Base-by-base conservation (phyloP, 1,140 invertebrate species). In the Palaemon carinicauda region DNA sequence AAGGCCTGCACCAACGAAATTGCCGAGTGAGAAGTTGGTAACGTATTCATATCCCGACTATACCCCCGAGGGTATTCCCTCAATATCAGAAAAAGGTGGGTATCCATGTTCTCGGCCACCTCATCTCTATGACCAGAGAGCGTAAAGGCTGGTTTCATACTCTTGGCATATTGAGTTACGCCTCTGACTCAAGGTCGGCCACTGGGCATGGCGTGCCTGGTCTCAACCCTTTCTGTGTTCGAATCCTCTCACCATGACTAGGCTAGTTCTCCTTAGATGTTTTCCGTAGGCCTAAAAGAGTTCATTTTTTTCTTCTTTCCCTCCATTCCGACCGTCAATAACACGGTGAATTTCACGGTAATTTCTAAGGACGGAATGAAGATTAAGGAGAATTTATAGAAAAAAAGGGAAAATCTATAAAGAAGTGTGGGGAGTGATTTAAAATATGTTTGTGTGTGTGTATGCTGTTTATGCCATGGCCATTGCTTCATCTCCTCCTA, bases 101-200 rank as follows among this genome's bases (percentile, higher is more conserved):
- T 41, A 10, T 69, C 56, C 17, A 15, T 50, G n/a, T 51, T 50
- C 56, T 24, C 24, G 1, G 41, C 9, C 15, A 4, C 33, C 24
- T 50, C 29, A 15, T 0, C 21, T 50, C 27, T 81, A 19, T 1
- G 29, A 3, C 4, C 9, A 7, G 12, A 21, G 29, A 10, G 3
- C 60, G n/a, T 81, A 81, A 69, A 60, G 60, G 29, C 29, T 21
- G 51, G 24, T n/a, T 81, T 27, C 33, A 15, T 33, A 65, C 80
- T 24, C 12, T 3, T 41, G 33, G 56, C 31, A 9, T 27, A 17
- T 7, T 27, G 60, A 51, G 41, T 71, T 81, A 71, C 80, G 80
- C 80, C 80, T 65, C 52, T 81, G 33, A 71, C 80, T 81, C 80
- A 81, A 81, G 80, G 80, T 81, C 80, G 80, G 60, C 80, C 60